Percentiles rank a stretch among this genome's conserved stretches.
Conservation (phyloP, 30 jellyfish, hydroid and myxozoan species). For the Phacellophora camtschatica region DNA sequence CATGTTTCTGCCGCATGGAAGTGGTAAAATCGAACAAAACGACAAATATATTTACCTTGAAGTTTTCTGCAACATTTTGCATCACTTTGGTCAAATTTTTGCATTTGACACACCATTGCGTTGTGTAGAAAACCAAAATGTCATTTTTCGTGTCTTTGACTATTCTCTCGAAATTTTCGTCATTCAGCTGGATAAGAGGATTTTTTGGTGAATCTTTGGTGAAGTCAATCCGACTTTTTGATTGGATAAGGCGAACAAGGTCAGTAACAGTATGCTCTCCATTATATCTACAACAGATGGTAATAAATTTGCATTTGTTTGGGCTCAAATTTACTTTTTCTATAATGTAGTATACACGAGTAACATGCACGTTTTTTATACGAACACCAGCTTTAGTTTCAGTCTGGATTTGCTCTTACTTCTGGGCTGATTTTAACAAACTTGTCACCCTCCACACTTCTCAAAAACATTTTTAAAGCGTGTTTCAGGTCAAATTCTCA, state of each 20-base stretch:
- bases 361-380: no score
- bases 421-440: no score
- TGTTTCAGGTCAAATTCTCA: no score
- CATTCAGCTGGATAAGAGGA: conserved; percentile 72
- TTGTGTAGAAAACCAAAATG: conserved; percentile 63
- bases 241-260: conserved; percentile 40
- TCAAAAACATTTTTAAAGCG: no score
- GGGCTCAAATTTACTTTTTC: no score
- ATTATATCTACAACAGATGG: conserved; percentile 74
- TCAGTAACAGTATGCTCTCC: conserved; percentile 63
- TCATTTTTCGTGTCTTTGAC: conserved; percentile 69
- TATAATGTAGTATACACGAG: no score
- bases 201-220: conserved; percentile 33
- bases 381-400: no score
- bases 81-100: conserved; percentile 57
- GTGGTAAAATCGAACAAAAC: no score
- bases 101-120: conserved; percentile 93
- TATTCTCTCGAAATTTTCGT: conserved; percentile 72
- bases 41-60: conserved; percentile 73
- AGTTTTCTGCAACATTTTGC: conserved; percentile 64
- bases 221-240: conserved; percentile 38
- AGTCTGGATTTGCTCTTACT: no score
- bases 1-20: no score
- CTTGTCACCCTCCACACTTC: no score
- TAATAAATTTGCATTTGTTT: no score